These are phyloP conservation scores for Lordiphosa stackelbergi DNA, from an alignment of 1,140 invertebrate genomes.

Conservation along the genomic window DNA sequence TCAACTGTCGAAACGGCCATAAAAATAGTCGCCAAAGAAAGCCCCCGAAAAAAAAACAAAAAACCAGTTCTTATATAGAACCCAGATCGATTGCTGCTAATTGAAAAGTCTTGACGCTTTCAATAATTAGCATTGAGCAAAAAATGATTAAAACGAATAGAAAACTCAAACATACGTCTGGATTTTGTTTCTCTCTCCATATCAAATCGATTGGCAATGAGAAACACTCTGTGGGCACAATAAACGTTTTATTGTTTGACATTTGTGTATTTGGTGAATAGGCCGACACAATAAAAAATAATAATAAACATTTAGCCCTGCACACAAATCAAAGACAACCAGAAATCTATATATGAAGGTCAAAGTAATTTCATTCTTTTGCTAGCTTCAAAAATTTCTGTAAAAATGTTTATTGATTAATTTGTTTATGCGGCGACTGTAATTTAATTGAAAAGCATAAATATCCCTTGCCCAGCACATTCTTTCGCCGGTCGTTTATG, in stretches of 20 bases:
- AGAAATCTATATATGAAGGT: constrained; percentile 52
- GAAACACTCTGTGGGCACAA: constrained; percentile 50
- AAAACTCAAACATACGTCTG: constrained; percentile 21
- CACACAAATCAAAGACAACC: constrained; percentile 39
- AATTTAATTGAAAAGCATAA: constrained; percentile 41
- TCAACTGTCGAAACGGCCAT: constrained; percentile 33
- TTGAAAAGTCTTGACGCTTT: constrained; percentile 55
- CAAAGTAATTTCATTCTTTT: constrained; percentile 50
- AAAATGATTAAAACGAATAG: constrained; percentile 11
- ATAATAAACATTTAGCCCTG: constrained; percentile 68
- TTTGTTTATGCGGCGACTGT: constrained; percentile 50
- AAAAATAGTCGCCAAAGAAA: constrained; percentile 45
- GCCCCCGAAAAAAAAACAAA: constrained; percentile 8
- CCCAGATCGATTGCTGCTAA: constrained; percentile 36
- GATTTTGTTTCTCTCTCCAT: constrained; percentile 19
- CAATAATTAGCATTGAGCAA: constrained; percentile 35
- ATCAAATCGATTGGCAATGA: constrained; percentile 67
- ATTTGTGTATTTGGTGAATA: constrained; percentile 53
- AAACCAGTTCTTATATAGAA: constrained; percentile 8
- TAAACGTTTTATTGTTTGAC: constrained; percentile 68
- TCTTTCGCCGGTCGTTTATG: constrained; percentile 52
- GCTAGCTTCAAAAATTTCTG: constrained; percentile 9
- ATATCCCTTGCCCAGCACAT: constrained; percentile 50
- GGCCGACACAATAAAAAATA: constrained; percentile 43
- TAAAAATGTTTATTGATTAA: constrained; percentile 29